Base-by-base conservation (phyloP, 2,113 vertebrate genomes). In the Syrmaticus mikado region DNA sequence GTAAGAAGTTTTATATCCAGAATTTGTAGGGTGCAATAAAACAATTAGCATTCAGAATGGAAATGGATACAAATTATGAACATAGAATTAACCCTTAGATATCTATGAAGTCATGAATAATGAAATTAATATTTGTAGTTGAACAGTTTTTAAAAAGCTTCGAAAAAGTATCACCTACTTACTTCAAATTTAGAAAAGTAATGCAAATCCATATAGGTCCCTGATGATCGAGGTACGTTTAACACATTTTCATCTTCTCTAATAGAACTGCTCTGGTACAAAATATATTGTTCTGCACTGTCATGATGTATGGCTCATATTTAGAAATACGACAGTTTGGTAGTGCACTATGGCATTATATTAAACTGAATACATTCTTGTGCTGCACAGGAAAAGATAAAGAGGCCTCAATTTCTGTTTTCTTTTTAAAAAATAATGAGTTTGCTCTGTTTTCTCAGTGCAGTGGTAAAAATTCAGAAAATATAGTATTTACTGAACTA, bases 121-220 rank as follows among this genome's bases (percentile, higher is more conserved):
- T 52, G 48, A 93, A 82, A 66, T 66, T 38, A 77, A 6, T 52
- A 32, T 32, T 87, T 89, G 45, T 71, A 38, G 24, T 76, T 72
- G 40, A 90, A 61, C 2, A 43, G 13, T 62, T 61, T 81, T 78
- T 94, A 20, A 94, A 58, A 82, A 91, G 25, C 5, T n/a, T 0
- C 67, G 61, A 68, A 86, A 76, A n/a, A 1, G 0, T 65, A 83
- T 81, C 78, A 90, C 21, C 36, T 60, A 85, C 20, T 90, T 71
- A 86, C 75, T 90, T 87, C 85, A 97, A 96, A 91, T 89, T 94
- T 97, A 96, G 95, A 87, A 93, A 75, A 92, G 30, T 87, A 94
- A 94, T 82, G 66, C 11, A 95, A 96, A 96, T 96, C 76, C 30
- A 85, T 83, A 93, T 52, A 8, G 66, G 62, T 96, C 65, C 62